Evolutionary conservation across 2,797 vertebrate species (phyloP), one percentile per base, ranked within the genome.

Genomic region (Acanthis flammea): DNA sequence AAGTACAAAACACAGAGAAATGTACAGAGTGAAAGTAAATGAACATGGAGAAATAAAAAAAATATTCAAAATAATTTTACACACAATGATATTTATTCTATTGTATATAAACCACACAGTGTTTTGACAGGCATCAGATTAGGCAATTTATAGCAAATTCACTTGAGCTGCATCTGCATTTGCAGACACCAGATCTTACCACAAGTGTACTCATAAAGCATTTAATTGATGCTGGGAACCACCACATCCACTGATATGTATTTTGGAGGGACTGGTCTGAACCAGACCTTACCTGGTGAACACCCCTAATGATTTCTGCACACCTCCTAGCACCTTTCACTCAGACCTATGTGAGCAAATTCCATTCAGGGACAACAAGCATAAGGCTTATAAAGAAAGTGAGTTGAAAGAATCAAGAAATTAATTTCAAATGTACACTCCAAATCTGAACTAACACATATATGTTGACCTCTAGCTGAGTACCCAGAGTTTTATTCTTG

Each of bases 171-270:
- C 28, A 82, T 3, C 31, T 71, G 33, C 27, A 39, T 54, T 33
- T 82, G 39, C 74, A 57, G 42, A 54, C 30, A 39, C 2, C 8
- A 19, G 24, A 47, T 66, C 53, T 62, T 16, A 54, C 19, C 23
- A 35, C 4, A 50, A 50, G 35, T 23, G 30, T 19, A 72, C 31
- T 61, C 21, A 44, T 1, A 71, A 27, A 61, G 27, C 50, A 58
- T 18, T 27, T 35, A 76, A 61, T 15, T 3, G 17, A 62, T 24
- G 55, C 24, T 12, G 55, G 70, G 55, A 91, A 77, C 28, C 31
- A 33, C 24, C 14, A n/a, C 10, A 2, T 14, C 18, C 19, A 15
- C 12, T 22, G 47, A 42, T 3, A 35, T 0, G 0, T 25, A 73
- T 35, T 48, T 33, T 10, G 25, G 8, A 9, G 15, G 31, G 4